Percentiles rank a stretch among this genome's conserved stretches.
Conservation (phyloP, 2,888 invertebrate genomes). For the Incurvaria masculella region DNA sequence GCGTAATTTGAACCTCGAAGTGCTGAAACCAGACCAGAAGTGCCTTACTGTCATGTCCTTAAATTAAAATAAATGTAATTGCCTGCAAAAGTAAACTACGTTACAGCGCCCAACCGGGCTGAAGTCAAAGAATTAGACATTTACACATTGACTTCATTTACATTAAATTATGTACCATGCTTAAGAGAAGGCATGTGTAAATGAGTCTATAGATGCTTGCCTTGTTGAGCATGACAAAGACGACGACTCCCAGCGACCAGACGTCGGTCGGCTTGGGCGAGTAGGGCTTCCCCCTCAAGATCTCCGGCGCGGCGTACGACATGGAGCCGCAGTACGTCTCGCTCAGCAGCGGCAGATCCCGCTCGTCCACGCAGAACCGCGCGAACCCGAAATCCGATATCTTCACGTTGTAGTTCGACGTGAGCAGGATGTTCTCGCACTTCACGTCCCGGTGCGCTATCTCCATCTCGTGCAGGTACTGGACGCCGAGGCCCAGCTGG, state of each 20-base stretch:
- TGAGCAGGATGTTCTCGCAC: constrained; percentile 75
- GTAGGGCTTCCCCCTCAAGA: constrained; percentile 72
- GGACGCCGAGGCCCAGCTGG: constrained; percentile 65
- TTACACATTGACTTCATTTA: too few species aligned
- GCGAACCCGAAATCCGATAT: constrained; percentile 83
- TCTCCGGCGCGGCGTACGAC: constrained; percentile 86
- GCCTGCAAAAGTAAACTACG: too few species aligned
- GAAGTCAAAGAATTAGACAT: too few species aligned
- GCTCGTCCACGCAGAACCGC: constrained; percentile 38
- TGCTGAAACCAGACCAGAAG: too few species aligned
- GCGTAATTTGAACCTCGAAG: too few species aligned
- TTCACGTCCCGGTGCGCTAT: constrained; percentile 79
- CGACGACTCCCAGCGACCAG: constrained; percentile 77
- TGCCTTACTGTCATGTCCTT: too few species aligned
- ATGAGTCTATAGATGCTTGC: too few species aligned
- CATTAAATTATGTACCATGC: too few species aligned
- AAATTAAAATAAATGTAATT: too few species aligned
- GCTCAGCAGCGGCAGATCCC: constrained; percentile 52
- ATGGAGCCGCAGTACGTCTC: constrained; percentile 84
- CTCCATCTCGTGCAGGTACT: constrained; percentile 71
- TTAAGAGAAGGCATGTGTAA: too few species aligned
- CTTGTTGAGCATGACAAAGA: constrained; percentile 82
- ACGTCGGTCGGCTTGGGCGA: constrained; percentile 70
- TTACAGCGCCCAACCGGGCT: too few species aligned
- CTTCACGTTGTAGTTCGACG: constrained; percentile 72